Percentiles rank a stretch among this genome's conserved stretches.
Evolutionary conservation across 2,888 invertebrate genomes (phyloP).

Genomic region (Drosophila prostipennis): DNA sequence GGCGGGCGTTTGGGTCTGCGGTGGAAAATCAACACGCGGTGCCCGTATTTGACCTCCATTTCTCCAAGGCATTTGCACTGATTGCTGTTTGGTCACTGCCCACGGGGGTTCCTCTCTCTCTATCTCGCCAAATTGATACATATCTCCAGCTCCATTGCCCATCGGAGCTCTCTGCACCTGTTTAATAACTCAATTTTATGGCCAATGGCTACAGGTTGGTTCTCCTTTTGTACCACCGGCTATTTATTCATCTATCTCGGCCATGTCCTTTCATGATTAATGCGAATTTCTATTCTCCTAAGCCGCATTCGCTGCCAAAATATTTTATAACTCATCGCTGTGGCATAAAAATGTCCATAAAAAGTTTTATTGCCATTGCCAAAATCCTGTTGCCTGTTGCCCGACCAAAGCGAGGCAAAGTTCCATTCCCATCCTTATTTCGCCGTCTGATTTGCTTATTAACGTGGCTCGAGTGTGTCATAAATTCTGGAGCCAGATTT

Average conservation of each 20-base stretch:
- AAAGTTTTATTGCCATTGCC: constrained; percentile 74
- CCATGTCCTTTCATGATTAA: constrained; percentile 72
- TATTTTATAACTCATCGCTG: constrained; percentile 72
- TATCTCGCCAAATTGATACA: constrained; percentile 14
- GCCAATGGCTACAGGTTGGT: constrained; percentile 47
- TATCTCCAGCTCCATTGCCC: neutral
- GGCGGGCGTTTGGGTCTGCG: neutral
- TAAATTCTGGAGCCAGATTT: constrained; percentile 73
- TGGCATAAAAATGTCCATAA: constrained; percentile 69
- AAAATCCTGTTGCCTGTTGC: constrained; percentile 44
- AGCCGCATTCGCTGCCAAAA: constrained; percentile 49
- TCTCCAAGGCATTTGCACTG: constrained; percentile 48
- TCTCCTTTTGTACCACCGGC: constrained; percentile 21
- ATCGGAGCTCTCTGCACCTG: constrained; percentile 29
- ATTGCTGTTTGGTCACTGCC: constrained; percentile 56
- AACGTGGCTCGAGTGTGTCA: constrained; percentile 67
- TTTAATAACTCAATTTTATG: constrained; percentile 78
- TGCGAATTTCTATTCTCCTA: constrained; percentile 46
- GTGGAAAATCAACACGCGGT: constrained; percentile 33
- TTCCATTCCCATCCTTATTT: constrained; percentile 6
- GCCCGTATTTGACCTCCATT: constrained; percentile 64
- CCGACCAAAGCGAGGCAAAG: neutral
- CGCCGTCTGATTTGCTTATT: constrained; percentile 67
- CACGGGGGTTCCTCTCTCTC: constrained; percentile 16
- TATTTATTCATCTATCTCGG: constrained; percentile 55